Conservation (phyloP, 1,140 invertebrate species). For the Neoseiulus cucumeris region DNA sequence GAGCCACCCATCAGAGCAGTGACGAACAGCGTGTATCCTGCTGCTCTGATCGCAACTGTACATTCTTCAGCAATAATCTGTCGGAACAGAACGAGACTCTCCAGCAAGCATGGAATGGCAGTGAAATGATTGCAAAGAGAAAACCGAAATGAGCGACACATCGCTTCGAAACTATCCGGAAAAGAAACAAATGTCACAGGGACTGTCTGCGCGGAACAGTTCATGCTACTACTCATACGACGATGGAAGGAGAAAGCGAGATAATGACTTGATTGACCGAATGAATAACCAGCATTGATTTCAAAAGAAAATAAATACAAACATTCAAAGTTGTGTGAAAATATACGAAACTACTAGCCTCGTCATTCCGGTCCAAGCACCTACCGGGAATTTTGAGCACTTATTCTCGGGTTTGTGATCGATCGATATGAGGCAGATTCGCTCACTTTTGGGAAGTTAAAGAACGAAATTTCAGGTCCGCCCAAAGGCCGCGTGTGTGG, state of each 20-base stretch:
- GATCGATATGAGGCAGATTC: not conserved
- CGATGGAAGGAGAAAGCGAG: not conserved
- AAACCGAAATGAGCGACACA: not conserved
- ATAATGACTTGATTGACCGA: not conserved
- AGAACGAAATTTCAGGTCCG: too few species aligned
- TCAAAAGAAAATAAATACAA: not conserved
- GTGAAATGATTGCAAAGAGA: not conserved
- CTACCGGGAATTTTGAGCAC: too few species aligned
- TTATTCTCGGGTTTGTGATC: not conserved
- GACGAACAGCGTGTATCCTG: too few species aligned
- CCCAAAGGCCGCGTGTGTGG: too few species aligned
- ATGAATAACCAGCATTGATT: not conserved
- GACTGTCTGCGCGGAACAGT: too few species aligned
- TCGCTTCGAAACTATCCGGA: not conserved
- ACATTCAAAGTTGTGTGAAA: slow-evolving; percentile 4
- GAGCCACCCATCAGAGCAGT: too few species aligned
- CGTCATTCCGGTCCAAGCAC: too few species aligned
- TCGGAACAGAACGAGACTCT: not conserved
- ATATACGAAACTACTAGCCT: not conserved
- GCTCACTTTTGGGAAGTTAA: too few species aligned
- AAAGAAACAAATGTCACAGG: too few species aligned
- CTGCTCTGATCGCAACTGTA: slow-evolving; percentile 1
- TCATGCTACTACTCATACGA: not conserved
- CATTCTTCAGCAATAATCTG: slow-evolving; percentile 3
- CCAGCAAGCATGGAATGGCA: not conserved